phyloP scores from a whole-genome alignment of 2,797 vertebrate species.

The Chaetophractus vellerosus region DNA sequence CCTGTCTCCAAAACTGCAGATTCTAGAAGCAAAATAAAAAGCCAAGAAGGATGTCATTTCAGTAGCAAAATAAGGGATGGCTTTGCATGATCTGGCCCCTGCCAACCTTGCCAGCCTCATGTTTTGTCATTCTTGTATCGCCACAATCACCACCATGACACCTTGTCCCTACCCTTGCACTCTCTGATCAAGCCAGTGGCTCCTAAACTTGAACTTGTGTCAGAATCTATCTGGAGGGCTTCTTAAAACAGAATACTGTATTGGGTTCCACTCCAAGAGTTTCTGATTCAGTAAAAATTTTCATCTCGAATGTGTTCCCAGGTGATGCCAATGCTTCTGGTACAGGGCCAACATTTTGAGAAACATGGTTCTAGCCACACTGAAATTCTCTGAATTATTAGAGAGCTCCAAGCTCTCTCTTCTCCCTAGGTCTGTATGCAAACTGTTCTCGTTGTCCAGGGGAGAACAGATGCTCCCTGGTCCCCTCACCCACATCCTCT shows the following conservation, averaged over 20 bases:
- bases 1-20: not conserved
- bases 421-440: not conserved
- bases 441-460: not conserved
- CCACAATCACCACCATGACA: not conserved
- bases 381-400: not conserved
- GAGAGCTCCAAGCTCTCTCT: not conserved
- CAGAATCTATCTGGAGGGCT: not conserved
- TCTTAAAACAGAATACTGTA: not conserved
- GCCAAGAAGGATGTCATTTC: not conserved
- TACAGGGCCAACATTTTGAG: not conserved
- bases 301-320: not conserved
- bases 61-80: not conserved
- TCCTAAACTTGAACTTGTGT: not conserved
- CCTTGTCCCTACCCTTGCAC: not conserved
- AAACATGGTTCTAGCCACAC: not conserved
- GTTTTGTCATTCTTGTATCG: not conserved
- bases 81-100: not conserved
- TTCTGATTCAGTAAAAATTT: not conserved
- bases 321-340: not conserved
- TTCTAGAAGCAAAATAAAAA: constrained; percentile 41
- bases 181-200: not conserved
- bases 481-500: not conserved
- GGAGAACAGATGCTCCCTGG: not conserved
- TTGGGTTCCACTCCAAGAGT: not conserved
- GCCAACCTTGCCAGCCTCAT: not conserved